phyloP scores from a whole-genome alignment of 2,113 vertebrate genomes.

The Strigops habroptila region DNA sequence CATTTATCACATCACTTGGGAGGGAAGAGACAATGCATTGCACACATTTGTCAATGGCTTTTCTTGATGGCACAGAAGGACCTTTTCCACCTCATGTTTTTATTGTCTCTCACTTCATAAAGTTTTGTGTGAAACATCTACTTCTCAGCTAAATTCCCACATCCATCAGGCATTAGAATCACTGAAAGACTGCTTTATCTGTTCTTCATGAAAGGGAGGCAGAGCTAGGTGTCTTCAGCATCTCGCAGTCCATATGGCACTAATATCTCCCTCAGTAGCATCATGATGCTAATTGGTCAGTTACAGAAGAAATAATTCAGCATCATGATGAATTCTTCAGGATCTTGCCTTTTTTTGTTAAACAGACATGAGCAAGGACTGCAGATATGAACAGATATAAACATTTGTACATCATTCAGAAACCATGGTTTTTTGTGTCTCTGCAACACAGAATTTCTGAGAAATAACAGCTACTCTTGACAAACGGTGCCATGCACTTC shows the following conservation, averaged over 20 bases:
- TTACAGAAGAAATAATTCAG: not conserved
- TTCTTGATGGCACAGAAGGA: not conserved
- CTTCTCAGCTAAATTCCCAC: not conserved
- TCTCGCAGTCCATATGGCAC: not conserved
- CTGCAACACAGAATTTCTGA: not conserved
- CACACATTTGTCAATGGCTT: not conserved
- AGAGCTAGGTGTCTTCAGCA: not conserved
- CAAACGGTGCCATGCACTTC: not conserved
- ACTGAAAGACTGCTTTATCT: not conserved
- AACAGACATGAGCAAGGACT: not conserved
- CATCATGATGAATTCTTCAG: not conserved
- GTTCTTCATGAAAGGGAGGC: not conserved
- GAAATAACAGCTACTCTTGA: not conserved
- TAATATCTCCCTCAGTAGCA: not conserved
- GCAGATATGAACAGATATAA: not conserved
- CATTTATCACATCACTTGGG: not conserved
- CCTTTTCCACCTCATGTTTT: not conserved
- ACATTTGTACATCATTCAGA: not conserved
- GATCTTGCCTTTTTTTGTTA: not conserved
- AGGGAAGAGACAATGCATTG: not conserved
- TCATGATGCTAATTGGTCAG: not conserved
- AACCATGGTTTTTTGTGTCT: not conserved
- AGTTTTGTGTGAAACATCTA: not conserved
- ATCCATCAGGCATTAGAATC: not conserved
- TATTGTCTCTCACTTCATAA: not conserved